Base-by-base conservation (phyloP, 2,113 vertebrate genomes). In the Thamnophis sirtalis region DNA sequence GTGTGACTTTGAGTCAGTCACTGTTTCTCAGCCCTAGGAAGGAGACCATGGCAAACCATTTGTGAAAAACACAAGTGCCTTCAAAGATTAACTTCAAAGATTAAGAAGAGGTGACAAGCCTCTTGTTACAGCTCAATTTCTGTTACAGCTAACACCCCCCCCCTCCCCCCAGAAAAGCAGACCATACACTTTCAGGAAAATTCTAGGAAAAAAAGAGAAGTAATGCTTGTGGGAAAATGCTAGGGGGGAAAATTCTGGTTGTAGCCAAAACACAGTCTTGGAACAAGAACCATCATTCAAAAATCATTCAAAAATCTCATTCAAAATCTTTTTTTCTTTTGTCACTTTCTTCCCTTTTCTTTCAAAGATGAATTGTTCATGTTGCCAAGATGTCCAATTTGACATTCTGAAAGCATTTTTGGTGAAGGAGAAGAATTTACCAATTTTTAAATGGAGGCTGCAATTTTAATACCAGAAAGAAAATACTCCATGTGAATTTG, bases 291-390 rank as follows among this genome's bases (percentile, higher is more conserved):
- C 93, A 93, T 3, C 43, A 13, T 10, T 94, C 49, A 90, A 58
- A 58, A 24, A 58, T 22, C 2, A 0, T 24, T 58, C 56, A 56
- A 22, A 55, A 22, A 22, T 56, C 17, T 55, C 55, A 19, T 55
- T 55, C 54, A 55, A 55, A 55, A 55, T 55, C 53, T 54, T 54
- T 15, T 54, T 19, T 5, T 56, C 22, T 89, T 95, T 73, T 92
- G 92, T 92, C 92, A 91, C 87, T 86, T 94, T 56, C 15, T 9
- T 93, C 88, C 94, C 43, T 28, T 93, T 93, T 4, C 38, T 93
- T 10, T 5, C 9, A 85, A 86, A 13, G 55, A 93, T 94, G 93
- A 96, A 95, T 94, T 95, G 96, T 95, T 93, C 93, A 95, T 91
- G 50, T 54, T 95, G 91, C 86, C 26, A 24, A 73, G 94, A 84